Evolutionary conservation across 2,113 vertebrate species (phyloP).

Genomic region (Sebastes schlegelii): DNA sequence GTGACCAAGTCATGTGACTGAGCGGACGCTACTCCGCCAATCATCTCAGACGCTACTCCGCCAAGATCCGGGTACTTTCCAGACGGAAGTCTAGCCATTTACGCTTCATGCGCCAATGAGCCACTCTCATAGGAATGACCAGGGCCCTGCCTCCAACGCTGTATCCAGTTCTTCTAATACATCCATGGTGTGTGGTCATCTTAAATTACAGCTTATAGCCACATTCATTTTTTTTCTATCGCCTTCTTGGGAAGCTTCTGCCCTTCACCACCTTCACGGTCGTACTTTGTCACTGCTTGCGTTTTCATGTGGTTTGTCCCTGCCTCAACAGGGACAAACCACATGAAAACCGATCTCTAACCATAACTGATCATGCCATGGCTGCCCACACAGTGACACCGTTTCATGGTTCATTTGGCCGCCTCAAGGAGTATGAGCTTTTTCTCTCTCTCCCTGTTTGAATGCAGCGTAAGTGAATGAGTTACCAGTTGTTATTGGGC

Average conservation of each 20-base stretch:
- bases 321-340: constrained; percentile 41
- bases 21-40: too few relatives aligned
- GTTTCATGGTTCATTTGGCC: constrained; percentile 56
- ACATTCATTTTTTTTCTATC: constrained; percentile 29
- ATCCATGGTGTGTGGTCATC: not conserved
- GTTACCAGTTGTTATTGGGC: constrained; percentile 67
- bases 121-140: too few relatives aligned
- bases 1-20: too few relatives aligned
- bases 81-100: too few relatives aligned
- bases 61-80: too few relatives aligned
- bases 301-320: constrained; percentile 26
- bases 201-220: constrained; percentile 24
- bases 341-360: constrained; percentile 47
- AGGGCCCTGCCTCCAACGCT: too few relatives aligned
- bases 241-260: constrained; percentile 26
- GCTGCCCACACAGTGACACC: constrained; percentile 51
- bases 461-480: constrained; percentile 37
- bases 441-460: constrained; percentile 20
- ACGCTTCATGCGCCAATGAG: too few relatives aligned
- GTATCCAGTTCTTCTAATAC: too few relatives aligned
- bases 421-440: constrained; percentile 35
- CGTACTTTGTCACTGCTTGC: constrained; percentile 29
- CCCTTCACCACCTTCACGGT: constrained; percentile 31
- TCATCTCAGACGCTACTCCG: too few relatives aligned
- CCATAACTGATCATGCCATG: constrained; percentile 36